Conservation (phyloP, 2,113 vertebrate species). For the Pipra filicauda region DNA sequence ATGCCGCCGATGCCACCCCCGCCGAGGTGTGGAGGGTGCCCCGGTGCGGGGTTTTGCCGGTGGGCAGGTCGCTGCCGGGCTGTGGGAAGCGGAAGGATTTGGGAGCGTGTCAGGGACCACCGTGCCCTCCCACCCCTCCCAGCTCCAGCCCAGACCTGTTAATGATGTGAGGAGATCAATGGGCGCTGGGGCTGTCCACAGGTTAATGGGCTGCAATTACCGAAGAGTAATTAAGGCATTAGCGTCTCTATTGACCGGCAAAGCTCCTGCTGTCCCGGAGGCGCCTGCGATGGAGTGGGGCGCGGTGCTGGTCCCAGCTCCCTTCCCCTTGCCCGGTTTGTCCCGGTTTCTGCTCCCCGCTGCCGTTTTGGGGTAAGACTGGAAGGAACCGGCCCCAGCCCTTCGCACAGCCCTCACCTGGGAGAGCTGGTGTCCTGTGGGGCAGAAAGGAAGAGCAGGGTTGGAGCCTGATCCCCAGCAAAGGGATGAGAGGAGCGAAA, state of each 20-base stretch:
- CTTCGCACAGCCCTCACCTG: neutral
- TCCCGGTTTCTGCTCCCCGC: accelerated
- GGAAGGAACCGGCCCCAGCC: accelerated
- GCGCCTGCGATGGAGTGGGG: neutral
- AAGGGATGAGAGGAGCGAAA: neutral
- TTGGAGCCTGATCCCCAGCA: neutral
- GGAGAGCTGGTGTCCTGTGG: neutral
- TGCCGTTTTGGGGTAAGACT: neutral
- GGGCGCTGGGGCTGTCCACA: neutral
- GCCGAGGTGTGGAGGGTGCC: neutral
- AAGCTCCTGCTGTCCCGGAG: neutral
- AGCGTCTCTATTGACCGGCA: neutral
- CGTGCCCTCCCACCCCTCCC: neutral
- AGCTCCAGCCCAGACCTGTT: neutral
- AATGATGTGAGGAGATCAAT: constrained; percentile 6
- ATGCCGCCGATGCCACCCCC: accelerated
- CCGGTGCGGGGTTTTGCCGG: accelerated
- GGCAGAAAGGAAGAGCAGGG: neutral
- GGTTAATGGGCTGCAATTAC: constrained; percentile 50
- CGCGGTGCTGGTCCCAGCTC: accelerated
- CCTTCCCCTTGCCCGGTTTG: neutral
- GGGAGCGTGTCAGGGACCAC: neutral
- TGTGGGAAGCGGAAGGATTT: neutral
- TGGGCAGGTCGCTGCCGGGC: neutral
- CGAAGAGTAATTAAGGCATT: constrained; percentile 46